These are phyloP conservation scores for Drosophila micromelanica DNA, from an alignment of 1,140 invertebrate species.

Conservation along the genomic window DNA sequence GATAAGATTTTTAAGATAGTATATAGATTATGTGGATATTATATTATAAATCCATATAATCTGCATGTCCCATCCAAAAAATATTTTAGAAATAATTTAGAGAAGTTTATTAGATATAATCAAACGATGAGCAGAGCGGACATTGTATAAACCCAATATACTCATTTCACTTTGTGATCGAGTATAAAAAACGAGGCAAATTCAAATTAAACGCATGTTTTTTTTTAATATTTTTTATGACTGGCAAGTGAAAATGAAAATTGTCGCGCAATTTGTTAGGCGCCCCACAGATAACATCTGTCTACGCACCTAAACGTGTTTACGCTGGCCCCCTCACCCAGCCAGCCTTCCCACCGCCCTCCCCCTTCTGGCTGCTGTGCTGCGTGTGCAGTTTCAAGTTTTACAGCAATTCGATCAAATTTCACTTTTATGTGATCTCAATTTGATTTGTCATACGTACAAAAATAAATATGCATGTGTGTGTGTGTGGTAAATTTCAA, in stretches of 20 bases:
- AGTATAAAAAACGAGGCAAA: constrained; percentile 10
- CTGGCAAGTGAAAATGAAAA: constrained; percentile 52
- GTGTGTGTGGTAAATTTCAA: constrained; percentile 1
- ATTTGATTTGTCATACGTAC: constrained; percentile 44
- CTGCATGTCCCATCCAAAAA: too few relatives aligned
- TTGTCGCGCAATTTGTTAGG: constrained; percentile 43
- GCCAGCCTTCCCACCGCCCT: neutral
- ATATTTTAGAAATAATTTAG: too few relatives aligned
- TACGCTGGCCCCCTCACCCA: constrained; percentile 1
- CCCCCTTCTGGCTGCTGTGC: constrained; percentile 7
- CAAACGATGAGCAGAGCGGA: too few relatives aligned
- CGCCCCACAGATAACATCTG: constrained; percentile 38
- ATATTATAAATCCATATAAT: too few relatives aligned
- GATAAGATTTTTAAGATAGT: too few relatives aligned
- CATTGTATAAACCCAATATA: too few relatives aligned
- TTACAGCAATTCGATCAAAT: constrained; percentile 52
- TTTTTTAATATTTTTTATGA: constrained; percentile 11
- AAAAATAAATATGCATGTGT: neutral
- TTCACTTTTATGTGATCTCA: constrained; percentile 54
- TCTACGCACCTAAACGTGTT: constrained; percentile 64
- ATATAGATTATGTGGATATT: too few relatives aligned
- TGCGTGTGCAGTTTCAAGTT: constrained; percentile 53
- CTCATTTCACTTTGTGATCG: too few relatives aligned
- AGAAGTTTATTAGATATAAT: too few relatives aligned
- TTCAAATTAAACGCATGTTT: constrained; percentile 53